Evolutionary conservation across 2,113 vertebrate species (phyloP).

Genomic region (Mola mola): DNA sequence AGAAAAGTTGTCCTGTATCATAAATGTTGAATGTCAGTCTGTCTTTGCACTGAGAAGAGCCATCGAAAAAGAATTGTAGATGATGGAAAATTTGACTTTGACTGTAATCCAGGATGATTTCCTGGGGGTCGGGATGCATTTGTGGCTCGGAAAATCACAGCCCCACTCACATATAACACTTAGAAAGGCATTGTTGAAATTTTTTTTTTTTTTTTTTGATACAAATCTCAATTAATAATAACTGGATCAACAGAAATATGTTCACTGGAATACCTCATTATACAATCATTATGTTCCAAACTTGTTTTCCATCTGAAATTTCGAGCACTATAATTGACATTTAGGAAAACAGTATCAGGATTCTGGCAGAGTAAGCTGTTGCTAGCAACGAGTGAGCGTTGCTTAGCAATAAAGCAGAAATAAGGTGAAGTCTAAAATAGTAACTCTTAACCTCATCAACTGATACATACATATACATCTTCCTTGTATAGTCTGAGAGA

Average conservation of each 20-base stretch:
- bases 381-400: no score
- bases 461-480: no score
- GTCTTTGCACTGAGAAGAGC: slow-evolving; percentile 36
- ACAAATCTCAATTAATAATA: no score
- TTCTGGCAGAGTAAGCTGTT: not conserved
- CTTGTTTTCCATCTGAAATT: no score
- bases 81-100: slow-evolving; percentile 64
- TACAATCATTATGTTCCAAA: not conserved
- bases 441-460: no score
- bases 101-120: slow-evolving; percentile 69
- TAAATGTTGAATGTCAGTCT: slow-evolving; percentile 59
- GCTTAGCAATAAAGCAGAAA: no score
- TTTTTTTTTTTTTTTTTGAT: no score
- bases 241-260: no score
- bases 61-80: slow-evolving; percentile 58
- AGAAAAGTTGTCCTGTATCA: slow-evolving; percentile 44
- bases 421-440: no score
- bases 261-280: slow-evolving; percentile 12
- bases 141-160: slow-evolving; percentile 30
- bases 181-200: slow-evolving; percentile 44
- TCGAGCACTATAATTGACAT: no score
- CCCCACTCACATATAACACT: slow-evolving; percentile 38
- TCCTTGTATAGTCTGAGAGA: no score
- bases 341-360: no score
- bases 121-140: slow-evolving; percentile 62